Conservation (phyloP, 2,888 invertebrate genomes). For the Xylophagus ater region DNA sequence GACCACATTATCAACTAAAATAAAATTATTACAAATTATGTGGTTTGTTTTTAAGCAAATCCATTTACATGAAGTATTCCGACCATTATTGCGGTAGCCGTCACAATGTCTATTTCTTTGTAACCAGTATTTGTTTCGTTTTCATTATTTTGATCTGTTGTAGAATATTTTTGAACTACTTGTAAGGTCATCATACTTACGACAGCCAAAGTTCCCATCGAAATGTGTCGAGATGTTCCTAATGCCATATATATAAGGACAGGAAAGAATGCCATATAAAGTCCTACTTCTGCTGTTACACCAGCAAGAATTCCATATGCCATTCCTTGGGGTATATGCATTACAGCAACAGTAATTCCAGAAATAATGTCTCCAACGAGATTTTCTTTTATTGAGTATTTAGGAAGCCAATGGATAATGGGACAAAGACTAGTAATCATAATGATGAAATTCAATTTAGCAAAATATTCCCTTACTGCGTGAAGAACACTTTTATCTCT, state of each 20-base stretch:
- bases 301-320: constrained; percentile 58
- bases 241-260: constrained; percentile 69
- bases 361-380: constrained; percentile 61
- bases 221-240: constrained; percentile 74
- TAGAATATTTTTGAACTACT: constrained; percentile 47
- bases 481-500: constrained; percentile 34
- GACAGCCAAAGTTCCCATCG: constrained; percentile 74
- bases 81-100: constrained; percentile 60
- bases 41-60: background rate
- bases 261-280: constrained; percentile 80
- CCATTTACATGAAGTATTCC: constrained; percentile 53
- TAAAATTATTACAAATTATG: background rate
- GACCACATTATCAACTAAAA: constrained; percentile 50
- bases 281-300: constrained; percentile 53
- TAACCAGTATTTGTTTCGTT: no score
- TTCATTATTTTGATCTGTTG: no score
- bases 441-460: constrained; percentile 28
- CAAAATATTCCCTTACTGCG: constrained; percentile 28
- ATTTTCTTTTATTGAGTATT: constrained; percentile 49
- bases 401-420: constrained; percentile 50
- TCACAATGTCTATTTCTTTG: constrained; percentile 60
- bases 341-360: constrained; percentile 74
- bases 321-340: constrained; percentile 79
- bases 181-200: constrained; percentile 76
- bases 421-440: constrained; percentile 41